phyloP scores from a whole-genome alignment of 2,113 vertebrate genomes.

The Halcyon senegalensis region DNA sequence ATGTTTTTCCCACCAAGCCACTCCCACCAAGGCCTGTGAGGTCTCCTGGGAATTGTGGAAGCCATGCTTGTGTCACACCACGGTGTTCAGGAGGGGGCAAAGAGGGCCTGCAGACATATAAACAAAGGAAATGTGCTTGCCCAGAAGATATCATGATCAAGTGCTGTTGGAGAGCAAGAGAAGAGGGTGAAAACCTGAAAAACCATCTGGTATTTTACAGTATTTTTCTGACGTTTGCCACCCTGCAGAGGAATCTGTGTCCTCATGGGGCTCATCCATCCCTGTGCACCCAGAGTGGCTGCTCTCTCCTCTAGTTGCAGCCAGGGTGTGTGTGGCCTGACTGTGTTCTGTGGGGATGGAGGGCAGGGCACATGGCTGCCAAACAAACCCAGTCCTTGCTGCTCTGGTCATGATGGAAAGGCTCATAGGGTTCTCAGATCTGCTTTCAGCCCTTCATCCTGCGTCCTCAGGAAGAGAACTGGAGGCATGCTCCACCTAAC shows the following conservation, averaged over 20 bases:
- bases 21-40: fast-evolving
- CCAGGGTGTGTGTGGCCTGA: neutral
- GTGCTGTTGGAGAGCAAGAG: neutral
- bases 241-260: neutral
- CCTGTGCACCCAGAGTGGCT: fast-evolving
- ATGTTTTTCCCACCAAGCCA: neutral
- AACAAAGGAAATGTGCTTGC: neutral
- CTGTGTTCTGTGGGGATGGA: neutral
- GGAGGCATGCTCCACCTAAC: neutral
- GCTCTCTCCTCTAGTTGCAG: neutral
- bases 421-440: neutral
- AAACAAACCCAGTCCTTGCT: neutral
- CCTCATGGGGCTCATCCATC: fast-evolving
- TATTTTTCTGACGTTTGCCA: neutral
- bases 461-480: neutral
- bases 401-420: neutral
- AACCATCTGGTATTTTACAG: neutral
- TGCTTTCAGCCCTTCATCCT: neutral
- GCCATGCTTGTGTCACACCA: no score
- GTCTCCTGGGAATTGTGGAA: neutral
- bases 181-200: neutral
- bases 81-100: neutral
- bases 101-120: neutral
- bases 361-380: neutral
- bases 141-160: neutral